Conservation (phyloP, 2,888 invertebrate genomes). For the Sarcophaga subvicina region DNA sequence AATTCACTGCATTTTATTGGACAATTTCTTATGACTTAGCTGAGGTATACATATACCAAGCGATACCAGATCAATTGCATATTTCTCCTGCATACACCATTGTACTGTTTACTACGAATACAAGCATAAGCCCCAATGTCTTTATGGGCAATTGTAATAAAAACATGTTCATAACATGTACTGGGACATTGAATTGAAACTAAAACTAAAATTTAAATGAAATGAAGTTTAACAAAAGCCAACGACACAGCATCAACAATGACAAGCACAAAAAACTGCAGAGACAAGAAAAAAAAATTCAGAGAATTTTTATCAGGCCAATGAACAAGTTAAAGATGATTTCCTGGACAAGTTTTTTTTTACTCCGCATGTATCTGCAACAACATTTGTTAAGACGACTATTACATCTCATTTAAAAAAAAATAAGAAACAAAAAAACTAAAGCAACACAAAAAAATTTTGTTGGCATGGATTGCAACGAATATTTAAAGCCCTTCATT, state of each 20-base stretch:
- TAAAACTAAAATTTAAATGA: slow-evolving; percentile 36
- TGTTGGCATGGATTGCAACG: too few species aligned
- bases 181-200: background rate
- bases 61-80: too few species aligned
- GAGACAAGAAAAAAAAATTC: background rate
- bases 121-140: background rate
- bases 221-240: slow-evolving; percentile 32
- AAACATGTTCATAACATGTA: background rate
- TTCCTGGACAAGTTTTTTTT: slow-evolving; percentile 54
- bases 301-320: slow-evolving; percentile 62
- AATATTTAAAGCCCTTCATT: too few species aligned
- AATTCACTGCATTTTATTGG: too few species aligned
- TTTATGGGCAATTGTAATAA: background rate
- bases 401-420: too few species aligned
- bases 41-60: too few species aligned
- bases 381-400: background rate
- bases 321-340: slow-evolving; percentile 54
- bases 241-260: slow-evolving; percentile 20
- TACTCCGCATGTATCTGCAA: background rate
- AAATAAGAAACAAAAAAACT: too few species aligned
- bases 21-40: too few species aligned
- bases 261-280: slow-evolving; percentile 5
- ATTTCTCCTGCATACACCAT: too few species aligned
- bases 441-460: too few species aligned
- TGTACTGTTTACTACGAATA: background rate